Conservation (phyloP, 2,888 invertebrate species). For the Drosophila infuscata region DNA sequence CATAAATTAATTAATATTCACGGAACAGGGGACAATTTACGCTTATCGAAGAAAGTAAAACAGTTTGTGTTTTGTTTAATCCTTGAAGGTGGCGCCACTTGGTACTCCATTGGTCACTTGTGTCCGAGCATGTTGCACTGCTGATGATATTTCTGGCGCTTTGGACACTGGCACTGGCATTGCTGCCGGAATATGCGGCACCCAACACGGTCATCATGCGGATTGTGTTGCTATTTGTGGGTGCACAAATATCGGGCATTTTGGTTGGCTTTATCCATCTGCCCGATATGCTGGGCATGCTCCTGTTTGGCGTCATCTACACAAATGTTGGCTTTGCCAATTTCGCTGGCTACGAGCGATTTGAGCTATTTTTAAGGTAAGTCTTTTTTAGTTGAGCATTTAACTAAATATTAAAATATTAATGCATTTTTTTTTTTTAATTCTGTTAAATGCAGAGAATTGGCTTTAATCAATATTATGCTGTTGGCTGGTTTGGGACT, state of each 20-base stretch:
- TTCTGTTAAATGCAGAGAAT: constrained; percentile 84
- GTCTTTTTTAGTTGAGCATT: not conserved
- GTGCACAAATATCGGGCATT: constrained; percentile 83
- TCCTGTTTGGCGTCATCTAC: constrained; percentile 87
- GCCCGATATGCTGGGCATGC: constrained; percentile 88
- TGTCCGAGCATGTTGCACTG: constrained; percentile 83
- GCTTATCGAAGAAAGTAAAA: not conserved
- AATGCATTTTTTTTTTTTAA: too few relatives aligned
- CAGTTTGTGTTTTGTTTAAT: constrained; percentile 2
- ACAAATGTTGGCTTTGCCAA: constrained; percentile 86
- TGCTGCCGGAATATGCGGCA: constrained; percentile 81
- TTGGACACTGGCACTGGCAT: constrained; percentile 84
- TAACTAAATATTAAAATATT: too few relatives aligned
- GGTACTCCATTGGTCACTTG: constrained; percentile 79
- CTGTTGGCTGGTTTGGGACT: constrained; percentile 88
- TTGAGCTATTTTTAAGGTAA: constrained; percentile 86
- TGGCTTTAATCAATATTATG: constrained; percentile 88
- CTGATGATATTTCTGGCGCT: constrained; percentile 81
- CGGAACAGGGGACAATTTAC: constrained; percentile 21
- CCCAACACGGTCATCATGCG: constrained; percentile 83
- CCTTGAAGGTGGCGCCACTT: constrained; percentile 82
- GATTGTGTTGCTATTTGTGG: constrained; percentile 83
- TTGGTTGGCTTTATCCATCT: constrained; percentile 80
- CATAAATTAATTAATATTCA: constrained; percentile 50
- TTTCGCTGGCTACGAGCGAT: constrained; percentile 85